A percentile compares a stretch with the other conserved stretches of the same genome.
These are phyloP conservation scores for Myiozetetes cayanensis DNA, from an alignment of 2,113 vertebrate species.

Conservation along the genomic window DNA sequence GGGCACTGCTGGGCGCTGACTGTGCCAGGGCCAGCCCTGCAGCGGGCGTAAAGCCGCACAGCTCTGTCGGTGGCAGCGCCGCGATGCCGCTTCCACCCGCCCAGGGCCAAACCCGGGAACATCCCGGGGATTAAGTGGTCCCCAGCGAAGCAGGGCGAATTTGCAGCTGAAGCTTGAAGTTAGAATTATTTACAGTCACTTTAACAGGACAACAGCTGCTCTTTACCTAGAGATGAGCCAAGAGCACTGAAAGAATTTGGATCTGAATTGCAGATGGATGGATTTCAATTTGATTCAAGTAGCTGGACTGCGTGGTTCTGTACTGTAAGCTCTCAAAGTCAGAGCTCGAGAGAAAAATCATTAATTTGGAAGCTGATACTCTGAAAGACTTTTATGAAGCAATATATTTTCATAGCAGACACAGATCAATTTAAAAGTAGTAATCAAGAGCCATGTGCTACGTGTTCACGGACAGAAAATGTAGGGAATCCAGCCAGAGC, in stretches of 20 bases:
- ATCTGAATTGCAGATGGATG: conserved; percentile 61
- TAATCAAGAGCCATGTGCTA: conserved; percentile 57
- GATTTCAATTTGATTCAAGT: conserved; percentile 64
- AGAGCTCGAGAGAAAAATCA: conserved; percentile 49
- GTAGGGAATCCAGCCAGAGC: conserved; percentile 8
- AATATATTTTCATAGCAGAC: conserved; percentile 62
- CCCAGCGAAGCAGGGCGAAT: neutral
- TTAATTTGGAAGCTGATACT: conserved; percentile 62
- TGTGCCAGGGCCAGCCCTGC: neutral
- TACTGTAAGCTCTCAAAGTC: conserved; percentile 41
- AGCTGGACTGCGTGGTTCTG: conserved; percentile 7
- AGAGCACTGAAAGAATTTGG: conserved; percentile 62
- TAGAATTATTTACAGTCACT: conserved; percentile 65
- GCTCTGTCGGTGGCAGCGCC: neutral
- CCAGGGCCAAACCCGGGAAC: neutral
- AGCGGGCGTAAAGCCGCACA: neutral
- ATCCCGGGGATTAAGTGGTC: neutral
- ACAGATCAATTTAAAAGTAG: conserved; percentile 62
- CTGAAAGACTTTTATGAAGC: conserved; percentile 58
- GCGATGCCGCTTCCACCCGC: neutral
- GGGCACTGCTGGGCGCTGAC: neutral
- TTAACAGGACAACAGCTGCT: conserved; percentile 65
- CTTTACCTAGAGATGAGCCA: conserved; percentile 57
- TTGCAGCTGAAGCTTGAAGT: conserved; percentile 33
- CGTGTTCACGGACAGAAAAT: conserved; percentile 33